These are phyloP conservation scores for Myripristis murdjan DNA, from an alignment of 2,797 vertebrate genomes.

Conservation along the genomic window DNA sequence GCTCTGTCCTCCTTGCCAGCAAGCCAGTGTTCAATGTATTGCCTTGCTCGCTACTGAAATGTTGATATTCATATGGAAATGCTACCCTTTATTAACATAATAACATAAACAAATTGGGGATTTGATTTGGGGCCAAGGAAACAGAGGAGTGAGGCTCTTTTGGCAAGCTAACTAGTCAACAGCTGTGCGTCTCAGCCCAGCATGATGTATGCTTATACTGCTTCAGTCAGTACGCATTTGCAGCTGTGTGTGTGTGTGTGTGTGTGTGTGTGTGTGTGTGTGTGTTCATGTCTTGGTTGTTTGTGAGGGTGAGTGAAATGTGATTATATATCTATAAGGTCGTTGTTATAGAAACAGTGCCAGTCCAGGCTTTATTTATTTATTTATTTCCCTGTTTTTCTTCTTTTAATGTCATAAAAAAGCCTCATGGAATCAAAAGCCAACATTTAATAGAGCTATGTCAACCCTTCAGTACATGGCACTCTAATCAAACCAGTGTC, in stretches of 20 bases:
- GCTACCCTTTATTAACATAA: constrained; percentile 86
- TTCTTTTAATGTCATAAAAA: constrained; percentile 50
- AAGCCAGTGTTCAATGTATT: constrained; percentile 59
- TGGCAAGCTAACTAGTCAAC: constrained; percentile 72
- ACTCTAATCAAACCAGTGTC: constrained; percentile 63
- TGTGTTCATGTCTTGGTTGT: constrained; percentile 4
- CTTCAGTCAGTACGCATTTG: constrained; percentile 47
- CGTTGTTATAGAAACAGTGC: constrained; percentile 76
- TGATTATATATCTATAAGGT: constrained; percentile 66
- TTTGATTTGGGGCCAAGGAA: constrained; percentile 79
- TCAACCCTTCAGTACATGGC: constrained; percentile 52
- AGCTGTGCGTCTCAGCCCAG: constrained; percentile 70
- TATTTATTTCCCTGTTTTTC: constrained; percentile 31
- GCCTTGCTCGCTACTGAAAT: constrained; percentile 72
- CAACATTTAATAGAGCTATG: constrained; percentile 59
- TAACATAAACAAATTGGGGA: constrained; percentile 85
- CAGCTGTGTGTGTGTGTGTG: constrained; percentile 41
- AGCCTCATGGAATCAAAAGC: constrained; percentile 54
- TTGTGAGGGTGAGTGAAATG: constrained; percentile 24
- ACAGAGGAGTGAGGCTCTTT: constrained; percentile 65
- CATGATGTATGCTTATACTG: constrained; percentile 44
- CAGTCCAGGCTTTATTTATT: constrained; percentile 37
- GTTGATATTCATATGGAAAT: constrained; percentile 87
- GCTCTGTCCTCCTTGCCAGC: constrained; percentile 58
- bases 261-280: constrained; percentile 26